Percentiles rank a stretch among this genome's conserved stretches.
Evolutionary conservation across 53 echinoderm and acorn worm species (phyloP).

Genomic region (Antedon mediterranea): DNA sequence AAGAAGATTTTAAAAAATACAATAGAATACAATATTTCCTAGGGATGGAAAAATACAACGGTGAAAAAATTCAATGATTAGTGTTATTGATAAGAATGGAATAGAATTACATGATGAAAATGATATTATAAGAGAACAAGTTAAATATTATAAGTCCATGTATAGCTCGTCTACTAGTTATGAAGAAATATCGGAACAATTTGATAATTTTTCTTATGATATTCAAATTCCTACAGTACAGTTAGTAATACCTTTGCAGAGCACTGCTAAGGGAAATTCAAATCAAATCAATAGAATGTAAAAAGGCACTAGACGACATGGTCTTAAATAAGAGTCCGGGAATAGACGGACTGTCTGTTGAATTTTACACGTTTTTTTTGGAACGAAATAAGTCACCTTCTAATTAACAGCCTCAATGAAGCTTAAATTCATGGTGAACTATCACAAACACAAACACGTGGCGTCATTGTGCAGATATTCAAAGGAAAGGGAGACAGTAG

Average conservation of each 20-base stretch:
- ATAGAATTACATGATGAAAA: background rate
- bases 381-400: background rate
- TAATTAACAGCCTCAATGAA: background rate
- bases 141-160: background rate
- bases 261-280: background rate
- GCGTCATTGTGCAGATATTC: too few species aligned
- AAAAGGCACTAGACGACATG: background rate
- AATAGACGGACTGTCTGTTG: background rate
- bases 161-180: background rate
- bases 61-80: background rate
- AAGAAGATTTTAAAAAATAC: too few species aligned
- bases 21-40: background rate
- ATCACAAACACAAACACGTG: too few species aligned
- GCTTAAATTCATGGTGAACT: too few species aligned
- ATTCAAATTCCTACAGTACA: background rate
- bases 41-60: background rate
- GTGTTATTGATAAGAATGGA: background rate
- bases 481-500: background rate
- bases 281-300: background rate
- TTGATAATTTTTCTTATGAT: background rate
- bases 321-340: background rate
- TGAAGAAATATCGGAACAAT: background rate
- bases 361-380: background rate
- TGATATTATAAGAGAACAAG: background rate
- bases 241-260: background rate